Conservation (phyloP, 1,140 invertebrate species). For the Bombyx mori region DNA sequence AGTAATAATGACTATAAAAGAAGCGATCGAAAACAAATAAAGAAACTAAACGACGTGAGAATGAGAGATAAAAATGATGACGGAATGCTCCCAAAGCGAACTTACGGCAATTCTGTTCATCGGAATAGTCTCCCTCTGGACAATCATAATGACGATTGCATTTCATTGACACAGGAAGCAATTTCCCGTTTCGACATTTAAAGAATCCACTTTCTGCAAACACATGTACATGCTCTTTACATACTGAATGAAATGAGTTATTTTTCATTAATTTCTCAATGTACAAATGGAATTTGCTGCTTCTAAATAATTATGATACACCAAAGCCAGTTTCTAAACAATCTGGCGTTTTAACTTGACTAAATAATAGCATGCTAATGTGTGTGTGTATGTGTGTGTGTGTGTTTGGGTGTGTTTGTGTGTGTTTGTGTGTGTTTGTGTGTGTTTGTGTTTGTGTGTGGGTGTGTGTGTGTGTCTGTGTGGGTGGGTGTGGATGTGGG, state of each 20-base stretch:
- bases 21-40: conserved; percentile 10
- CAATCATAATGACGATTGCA: conserved; percentile 81
- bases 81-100: conserved; percentile 29
- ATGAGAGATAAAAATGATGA: conserved; percentile 12
- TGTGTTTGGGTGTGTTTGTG: too few relatives aligned
- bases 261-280: not conserved
- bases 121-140: conserved; percentile 74
- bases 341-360: too few relatives aligned
- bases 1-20: conserved; percentile 10
- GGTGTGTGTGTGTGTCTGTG: too few relatives aligned
- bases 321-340: too few relatives aligned
- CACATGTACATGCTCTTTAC: conserved; percentile 29
- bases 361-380: too few relatives aligned
- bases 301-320: too few relatives aligned
- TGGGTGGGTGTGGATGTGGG: too few relatives aligned
- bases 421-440: too few relatives aligned
- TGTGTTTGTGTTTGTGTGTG: too few relatives aligned
- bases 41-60: conserved; percentile 2
- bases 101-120: conserved; percentile 83
- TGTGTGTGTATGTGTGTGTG: too few relatives aligned
- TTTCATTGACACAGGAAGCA: conserved; percentile 73
- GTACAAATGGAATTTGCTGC: not conserved
- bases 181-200: conserved; percentile 78
- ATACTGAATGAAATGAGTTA: too few relatives aligned
- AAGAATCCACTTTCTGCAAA: conserved; percentile 73